Percentiles rank a stretch among this genome's conserved stretches.
Conservation (phyloP, 2,888 invertebrate genomes). For the Phyllotreta striolata region DNA sequence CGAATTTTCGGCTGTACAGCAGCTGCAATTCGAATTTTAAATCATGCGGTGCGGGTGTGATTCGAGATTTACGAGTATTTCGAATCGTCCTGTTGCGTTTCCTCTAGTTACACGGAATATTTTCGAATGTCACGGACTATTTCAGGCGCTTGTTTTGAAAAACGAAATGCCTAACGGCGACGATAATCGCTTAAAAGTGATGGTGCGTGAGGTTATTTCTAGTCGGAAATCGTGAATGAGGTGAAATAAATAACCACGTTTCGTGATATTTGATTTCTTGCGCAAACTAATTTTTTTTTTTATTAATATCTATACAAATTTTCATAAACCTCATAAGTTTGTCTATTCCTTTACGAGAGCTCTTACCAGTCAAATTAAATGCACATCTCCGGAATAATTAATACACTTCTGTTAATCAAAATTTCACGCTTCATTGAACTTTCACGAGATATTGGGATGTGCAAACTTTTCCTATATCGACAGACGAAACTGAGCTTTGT, state of each 20-base stretch:
- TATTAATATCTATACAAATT: too few species aligned
- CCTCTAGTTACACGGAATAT: slow-evolving; percentile 21
- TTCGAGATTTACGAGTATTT: slow-evolving; percentile 24
- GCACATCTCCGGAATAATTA: slow-evolving; percentile 5
- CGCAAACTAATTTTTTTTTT: too few species aligned
- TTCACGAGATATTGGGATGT: slow-evolving; percentile 21
- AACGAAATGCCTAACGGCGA: slow-evolving; percentile 15
- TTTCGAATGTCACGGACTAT: slow-evolving; percentile 20
- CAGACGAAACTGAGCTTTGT: slow-evolving; percentile 1
- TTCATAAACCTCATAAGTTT: too few species aligned
- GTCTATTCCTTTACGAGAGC: too few species aligned
- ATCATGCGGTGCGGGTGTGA: slow-evolving; percentile 33
- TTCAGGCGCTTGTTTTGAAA: slow-evolving; percentile 19
- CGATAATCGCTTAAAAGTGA: slow-evolving; percentile 3
- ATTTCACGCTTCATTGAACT: slow-evolving; percentile 25
- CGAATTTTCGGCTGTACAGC: slow-evolving; percentile 36
- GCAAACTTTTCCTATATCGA: too few species aligned
- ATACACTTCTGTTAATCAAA: not conserved
- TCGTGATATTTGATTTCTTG: too few species aligned
- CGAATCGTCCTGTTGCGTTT: slow-evolving; percentile 8
- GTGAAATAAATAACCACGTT: too few species aligned
- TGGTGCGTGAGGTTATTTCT: slow-evolving; percentile 11
- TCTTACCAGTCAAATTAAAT: too few species aligned
- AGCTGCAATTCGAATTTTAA: slow-evolving; percentile 42
- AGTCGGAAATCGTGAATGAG: too few species aligned